Percentiles rank a stretch among this genome's conserved stretches.
These are phyloP conservation scores for Quadroppia sp. DNA, from an alignment of 2,888 invertebrate genomes.

Conservation along the genomic window DNA sequence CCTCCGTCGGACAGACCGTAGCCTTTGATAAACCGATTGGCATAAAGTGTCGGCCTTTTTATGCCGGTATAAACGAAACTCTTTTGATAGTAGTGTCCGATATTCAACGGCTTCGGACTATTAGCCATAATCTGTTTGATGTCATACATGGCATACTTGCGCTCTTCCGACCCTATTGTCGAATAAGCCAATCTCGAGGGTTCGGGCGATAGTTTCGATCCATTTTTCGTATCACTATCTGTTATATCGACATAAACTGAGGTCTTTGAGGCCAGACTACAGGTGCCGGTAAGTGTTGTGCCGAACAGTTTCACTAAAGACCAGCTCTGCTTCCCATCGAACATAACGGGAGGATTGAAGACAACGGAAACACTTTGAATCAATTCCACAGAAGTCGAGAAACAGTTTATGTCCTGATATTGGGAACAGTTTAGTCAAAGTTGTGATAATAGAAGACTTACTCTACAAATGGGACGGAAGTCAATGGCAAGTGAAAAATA, in stretches of 20 bases:
- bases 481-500: constrained; percentile 86
- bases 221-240: constrained; percentile 58
- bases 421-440: not conserved
- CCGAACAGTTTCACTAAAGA: constrained; percentile 81
- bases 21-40: constrained; percentile 59
- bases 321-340: constrained; percentile 61
- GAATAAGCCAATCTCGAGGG: constrained; percentile 61
- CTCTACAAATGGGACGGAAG: constrained; percentile 70
- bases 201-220: constrained; percentile 63
- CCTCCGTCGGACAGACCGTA: constrained; percentile 89
- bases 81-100: constrained; percentile 33
- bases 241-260: constrained; percentile 75
- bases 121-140: constrained; percentile 55
- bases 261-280: constrained; percentile 73
- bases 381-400: constrained; percentile 67
- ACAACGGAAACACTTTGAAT: constrained; percentile 80
- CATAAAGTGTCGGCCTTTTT: constrained; percentile 23
- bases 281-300: constrained; percentile 72
- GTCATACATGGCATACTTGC: constrained; percentile 67
- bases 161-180: constrained; percentile 65
- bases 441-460: constrained; percentile 50
- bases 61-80: not conserved
- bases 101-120: constrained; percentile 19
- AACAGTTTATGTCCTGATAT: constrained; percentile 58
- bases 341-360: constrained; percentile 67